A percentile compares a stretch with the other conserved stretches of the same genome.
Conservation (phyloP, 2,888 invertebrate species). For the Tenthredo distinguenda region DNA sequence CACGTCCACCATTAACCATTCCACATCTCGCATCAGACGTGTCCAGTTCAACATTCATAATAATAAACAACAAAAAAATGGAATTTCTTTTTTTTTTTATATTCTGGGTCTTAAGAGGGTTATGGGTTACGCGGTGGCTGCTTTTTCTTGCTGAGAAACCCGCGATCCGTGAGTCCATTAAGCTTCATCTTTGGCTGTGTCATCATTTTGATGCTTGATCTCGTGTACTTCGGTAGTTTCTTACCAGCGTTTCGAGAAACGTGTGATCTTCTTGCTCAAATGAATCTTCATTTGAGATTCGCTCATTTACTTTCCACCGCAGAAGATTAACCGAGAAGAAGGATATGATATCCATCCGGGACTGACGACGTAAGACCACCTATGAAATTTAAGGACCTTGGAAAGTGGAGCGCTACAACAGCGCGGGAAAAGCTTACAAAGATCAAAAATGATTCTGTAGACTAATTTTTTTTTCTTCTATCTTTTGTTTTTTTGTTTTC, state of each 20-base stretch:
- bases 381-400: background rate
- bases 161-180: slow-evolving; percentile 17
- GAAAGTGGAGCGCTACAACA: background rate
- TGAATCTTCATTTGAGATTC: slow-evolving; percentile 8
- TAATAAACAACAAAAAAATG: slow-evolving; percentile 1
- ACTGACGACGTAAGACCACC: background rate
- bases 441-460: slow-evolving; percentile 8
- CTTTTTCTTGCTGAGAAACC: slow-evolving; percentile 19
- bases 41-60: background rate
- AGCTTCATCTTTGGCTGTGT: slow-evolving; percentile 25
- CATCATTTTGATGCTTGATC: slow-evolving; percentile 37
- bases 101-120: background rate
- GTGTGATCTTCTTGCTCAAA: slow-evolving; percentile 20
- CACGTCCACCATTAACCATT: background rate
- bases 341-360: no score
- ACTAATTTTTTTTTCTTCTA: background rate
- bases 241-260: background rate
- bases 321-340: no score
- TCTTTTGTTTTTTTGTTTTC: background rate
- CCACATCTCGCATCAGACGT: background rate
- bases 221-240: slow-evolving; percentile 13
- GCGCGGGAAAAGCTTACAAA: background rate
- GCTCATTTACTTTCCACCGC: background rate
- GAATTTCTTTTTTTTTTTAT: background rate
- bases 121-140: background rate